These are phyloP conservation scores for Drosophila melanocephala DNA, from an alignment of 2,888 invertebrate species.

Conservation along the genomic window DNA sequence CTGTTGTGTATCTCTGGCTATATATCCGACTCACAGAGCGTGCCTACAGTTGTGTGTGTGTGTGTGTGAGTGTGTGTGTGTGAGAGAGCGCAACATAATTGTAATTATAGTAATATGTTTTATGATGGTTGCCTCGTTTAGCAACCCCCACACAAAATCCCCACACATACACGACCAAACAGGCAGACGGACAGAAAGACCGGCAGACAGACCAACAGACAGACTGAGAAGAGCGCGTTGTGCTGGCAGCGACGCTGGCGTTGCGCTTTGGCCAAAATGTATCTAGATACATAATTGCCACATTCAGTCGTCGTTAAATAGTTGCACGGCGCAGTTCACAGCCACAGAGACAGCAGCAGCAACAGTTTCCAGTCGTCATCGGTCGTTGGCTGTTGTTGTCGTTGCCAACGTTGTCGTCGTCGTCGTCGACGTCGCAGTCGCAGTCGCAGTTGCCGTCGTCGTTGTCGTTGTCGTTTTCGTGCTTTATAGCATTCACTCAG, in stretches of 20 bases:
- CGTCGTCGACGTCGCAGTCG: conserved; percentile 34
- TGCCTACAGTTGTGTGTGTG: conserved; percentile 15
- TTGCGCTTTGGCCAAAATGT: conserved; percentile 83
- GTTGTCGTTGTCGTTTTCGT: conserved; percentile 67
- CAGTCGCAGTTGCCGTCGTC: conserved; percentile 38
- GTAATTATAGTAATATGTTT: conserved; percentile 85
- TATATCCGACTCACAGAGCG: conserved; percentile 24
- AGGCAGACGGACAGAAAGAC: conserved; percentile 19
- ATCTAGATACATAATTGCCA: conserved; percentile 85
- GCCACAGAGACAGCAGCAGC: conserved; percentile 19
- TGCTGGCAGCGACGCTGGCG: conserved; percentile 50
- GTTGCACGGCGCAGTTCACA: conserved; percentile 85
- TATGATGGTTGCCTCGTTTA: conserved; percentile 82
- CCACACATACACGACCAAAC: conserved; percentile 42
- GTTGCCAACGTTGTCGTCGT: conserved; percentile 38
- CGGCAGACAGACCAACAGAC: conserved; percentile 20
- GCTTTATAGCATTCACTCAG: conserved; percentile 82
- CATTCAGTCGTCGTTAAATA: conserved; percentile 85
- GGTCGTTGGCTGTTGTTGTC: conserved; percentile 54
- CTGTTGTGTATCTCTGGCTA: conserved; percentile 60
- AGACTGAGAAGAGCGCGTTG: conserved; percentile 51
- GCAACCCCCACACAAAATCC: conserved; percentile 74
- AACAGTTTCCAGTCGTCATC: conserved; percentile 65
- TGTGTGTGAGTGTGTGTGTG: conserved; percentile 30
- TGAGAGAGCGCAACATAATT: conserved; percentile 75